Base-by-base conservation (phyloP, 2,888 invertebrate species). In the Pharmacophagus antenor region DNA sequence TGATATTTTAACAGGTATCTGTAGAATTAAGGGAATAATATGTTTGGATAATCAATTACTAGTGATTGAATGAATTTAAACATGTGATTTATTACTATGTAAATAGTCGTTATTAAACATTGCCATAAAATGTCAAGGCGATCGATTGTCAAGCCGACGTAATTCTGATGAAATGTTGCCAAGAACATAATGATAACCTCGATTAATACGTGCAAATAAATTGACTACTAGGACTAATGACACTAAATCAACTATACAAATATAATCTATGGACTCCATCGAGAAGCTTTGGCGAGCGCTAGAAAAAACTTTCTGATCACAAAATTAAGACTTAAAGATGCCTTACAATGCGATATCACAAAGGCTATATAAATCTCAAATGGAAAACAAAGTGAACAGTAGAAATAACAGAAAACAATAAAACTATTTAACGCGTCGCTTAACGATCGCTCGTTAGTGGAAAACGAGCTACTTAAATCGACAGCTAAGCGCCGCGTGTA, bases 361-460 rank as follows among this genome's bases (percentile, higher is more conserved):
- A 10, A 27, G 27, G 10, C 27, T 6, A 27, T 27, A 10, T 27
- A n/a, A n/a, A 10, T 5, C 37, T n/a, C 37, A n/a, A 37, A 31
- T 18, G 15, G 17, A 44, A 53, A 53, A 23, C 15, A 44, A 37
- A 44, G 12, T 25, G 20, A 37, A 41, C 23, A 31, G 46, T n/a
- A 48, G 8, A 22, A 53, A 25, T 22, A 55, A 55, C 22, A 47
- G 37, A 37, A 46, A 54, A 20, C 27, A 46, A 55, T 37, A 31
- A 57, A 46, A 58, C 27, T 46, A 57, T 58, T 58, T 46, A 47
- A 51, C 57, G 46, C 46, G n/a, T 18, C 12, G 44, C 18, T 58
- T 52, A 58, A 42, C 51, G 31, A 52, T 46, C 46, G 22, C 46
- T 52, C 46, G 52, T 52, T 52, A 52, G 46, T 23, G 25, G 41